Conservation (phyloP, 2,113 vertebrate species). For the Perognathus longimembris region DNA sequence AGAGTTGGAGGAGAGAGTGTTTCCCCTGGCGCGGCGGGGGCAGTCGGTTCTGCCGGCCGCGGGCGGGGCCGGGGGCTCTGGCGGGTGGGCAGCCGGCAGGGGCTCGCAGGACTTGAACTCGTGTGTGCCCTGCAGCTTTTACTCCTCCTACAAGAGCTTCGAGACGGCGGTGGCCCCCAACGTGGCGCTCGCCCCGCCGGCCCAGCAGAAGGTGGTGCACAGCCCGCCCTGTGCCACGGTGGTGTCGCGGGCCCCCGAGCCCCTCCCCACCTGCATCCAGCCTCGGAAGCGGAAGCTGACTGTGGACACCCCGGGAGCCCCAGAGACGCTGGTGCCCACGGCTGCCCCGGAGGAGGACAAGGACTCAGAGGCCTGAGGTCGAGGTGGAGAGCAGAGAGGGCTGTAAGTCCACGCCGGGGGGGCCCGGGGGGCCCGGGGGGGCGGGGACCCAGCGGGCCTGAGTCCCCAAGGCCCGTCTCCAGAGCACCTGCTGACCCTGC, state of each 20-base stretch:
- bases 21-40: not conserved
- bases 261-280: conserved; percentile 82
- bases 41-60: too few species aligned
- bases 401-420: conserved; percentile 86
- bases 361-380: conserved; percentile 96
- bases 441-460: too few species aligned
- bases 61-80: too few species aligned
- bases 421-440: too few species aligned
- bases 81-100: too few species aligned
- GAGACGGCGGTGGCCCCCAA: conserved; percentile 96
- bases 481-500: too few species aligned
- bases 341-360: conserved; percentile 89
- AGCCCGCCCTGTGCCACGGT: conserved; percentile 85
- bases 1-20: not conserved
- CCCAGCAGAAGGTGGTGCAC: conserved; percentile 90
- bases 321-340: conserved; percentile 81
- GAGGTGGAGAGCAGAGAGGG: conserved; percentile 97
- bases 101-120: not conserved
- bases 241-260: conserved; percentile 84
- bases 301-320: conserved; percentile 77
- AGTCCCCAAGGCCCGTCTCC: fast-evolving
- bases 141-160: conserved; percentile 96
- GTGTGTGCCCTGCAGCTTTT: conserved; percentile 87
- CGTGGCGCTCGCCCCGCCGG: conserved; percentile 93
- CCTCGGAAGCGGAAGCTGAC: conserved; percentile 91